Base-by-base conservation (phyloP, 2,113 vertebrate genomes). In the Pachycephala philippinensis region DNA sequence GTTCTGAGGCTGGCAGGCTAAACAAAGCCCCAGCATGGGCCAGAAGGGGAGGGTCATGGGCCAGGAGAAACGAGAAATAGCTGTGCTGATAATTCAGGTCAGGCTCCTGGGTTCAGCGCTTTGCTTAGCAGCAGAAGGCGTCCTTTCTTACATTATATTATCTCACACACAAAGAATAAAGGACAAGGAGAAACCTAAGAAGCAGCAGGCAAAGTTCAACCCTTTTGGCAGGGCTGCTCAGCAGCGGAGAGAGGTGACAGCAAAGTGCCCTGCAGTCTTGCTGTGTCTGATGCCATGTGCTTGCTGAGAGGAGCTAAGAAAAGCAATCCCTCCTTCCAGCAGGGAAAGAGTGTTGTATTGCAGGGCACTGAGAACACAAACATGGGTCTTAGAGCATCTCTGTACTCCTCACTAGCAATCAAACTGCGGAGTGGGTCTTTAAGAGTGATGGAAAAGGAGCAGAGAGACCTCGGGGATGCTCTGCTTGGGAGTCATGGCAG, bases 281-380 rank as follows among this genome's bases (percentile, higher is more conserved):
- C 80, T 90, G 89, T 2, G 5, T 50, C 69, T 20, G 45, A 54
- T 84, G 84, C 40, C 17, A 6, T 26, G 17, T 40, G 40, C 64
- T 77, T 26, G 64, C 68, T 87, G 82, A 68, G 70, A 68, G 35
- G 26, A 68, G 65, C 74, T 81, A 81, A 94, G 84, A 94, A 94
- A 92, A 94, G 84, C 28, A 74, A 16, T 5, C 22, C 11, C 66
- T 2, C 2, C 65, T 86, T 84, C 42, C 26, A 10, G 13, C 28
- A 31, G 35, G 3, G n/a, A 39, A 39, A 39, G 35, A 71, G 9
- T 72, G 14, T 9, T 37, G 52, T 40, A 8, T 8, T 53, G 31
- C 47, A 77, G 80, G 39, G n/a, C n/a, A 24, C 26, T 1, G 4
- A 30, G 26, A 27, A 50, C 47, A 35, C 16, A 27, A 4, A 6